Base-by-base conservation (phyloP, 2,797 vertebrate species). In the Sparidentex hasta region DNA sequence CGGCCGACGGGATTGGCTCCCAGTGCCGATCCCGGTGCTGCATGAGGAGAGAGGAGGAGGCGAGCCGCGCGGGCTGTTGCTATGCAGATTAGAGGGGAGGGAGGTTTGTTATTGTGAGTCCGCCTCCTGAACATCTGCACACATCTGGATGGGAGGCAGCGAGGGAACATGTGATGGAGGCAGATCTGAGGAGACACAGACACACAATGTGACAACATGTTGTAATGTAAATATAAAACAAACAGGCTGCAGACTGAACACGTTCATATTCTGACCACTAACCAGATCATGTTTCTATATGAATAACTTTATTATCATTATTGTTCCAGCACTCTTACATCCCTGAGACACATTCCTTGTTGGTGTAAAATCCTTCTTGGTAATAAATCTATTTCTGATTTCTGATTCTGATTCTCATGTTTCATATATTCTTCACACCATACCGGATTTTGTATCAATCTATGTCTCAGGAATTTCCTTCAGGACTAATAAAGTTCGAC, bases 1-100 rank as follows among this genome's bases (percentile, higher is more conserved):
- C 7, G 29, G 23, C 25, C n/a, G 27, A 63, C 25, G 66, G 87
- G 92, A 93, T 95, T 95, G 94, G 94, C 82, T 84, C 65, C 81
- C 59, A 86, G 87, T 59, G 81, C 50, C 4, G 64, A 55, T 14
- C 38, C 1, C 38, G 56, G 56, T 0, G 82, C 47, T 58, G 69
- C 68, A 18, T 58, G 70, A 71, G 79, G 73, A 29, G 2, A 21
- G 20, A 33, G 64, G 66, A 47, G 25, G 78, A 18, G 23, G 48
- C 21, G 1, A 1, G 17, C 18, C 46, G 48, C 43, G 81, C 55
- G 17, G 23, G 65, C 81, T 54, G 95, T 95, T 95, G 90, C 94
- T 90, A 93, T 89, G 93, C 91, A 90, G 90, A 76, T 90, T 90
- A 48, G 9, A 64, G 66, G 33, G 14, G 29, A 54, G 44, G 16